Evolutionary conservation across 2,888 invertebrate species (phyloP).

Genomic region (Cryptophagus acutangulus): DNA sequence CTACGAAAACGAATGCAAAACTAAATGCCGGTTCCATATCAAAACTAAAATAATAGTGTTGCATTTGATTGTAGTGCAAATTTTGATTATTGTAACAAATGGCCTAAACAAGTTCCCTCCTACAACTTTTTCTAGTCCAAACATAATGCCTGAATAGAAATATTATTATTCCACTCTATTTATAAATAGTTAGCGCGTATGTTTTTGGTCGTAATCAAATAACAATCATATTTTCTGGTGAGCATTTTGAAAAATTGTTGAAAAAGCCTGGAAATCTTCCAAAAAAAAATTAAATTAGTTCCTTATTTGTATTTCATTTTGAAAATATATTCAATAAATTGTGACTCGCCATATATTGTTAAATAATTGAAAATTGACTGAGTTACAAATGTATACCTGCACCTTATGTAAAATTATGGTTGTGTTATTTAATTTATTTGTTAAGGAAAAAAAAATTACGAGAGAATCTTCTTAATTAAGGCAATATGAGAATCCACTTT

Average conservation of each 20-base stretch:
- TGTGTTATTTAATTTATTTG: conserved; percentile 32
- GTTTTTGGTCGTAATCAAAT: too few species aligned
- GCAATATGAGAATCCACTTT: too few species aligned
- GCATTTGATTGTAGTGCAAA: too few species aligned
- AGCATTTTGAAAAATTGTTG: conserved; percentile 15
- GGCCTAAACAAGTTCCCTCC: conserved; percentile 51
- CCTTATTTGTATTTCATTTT: conserved; percentile 30
- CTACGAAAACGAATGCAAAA: too few species aligned
- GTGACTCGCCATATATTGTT: conserved; percentile 23
- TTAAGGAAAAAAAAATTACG: too few species aligned
- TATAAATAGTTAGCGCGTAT: too few species aligned
- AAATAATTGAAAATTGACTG: conserved; percentile 21
- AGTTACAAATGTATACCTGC: conserved; percentile 32
- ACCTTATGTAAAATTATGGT: conserved; percentile 32
- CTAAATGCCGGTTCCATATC: too few species aligned
- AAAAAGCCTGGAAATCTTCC: conserved; percentile 29
- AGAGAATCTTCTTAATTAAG: conserved; percentile 31
- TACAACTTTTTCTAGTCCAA: conserved; percentile 48
- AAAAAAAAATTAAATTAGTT: conserved; percentile 28
- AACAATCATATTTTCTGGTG: conserved; percentile 18
- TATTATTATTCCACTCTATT: conserved; percentile 37
- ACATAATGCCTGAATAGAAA: conserved; percentile 30
- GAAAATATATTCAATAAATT: too few species aligned
- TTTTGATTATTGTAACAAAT: conserved; percentile 37
- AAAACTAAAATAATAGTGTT: too few species aligned